Evolutionary conservation across 2,797 vertebrate species (phyloP), one percentile per base, ranked within the genome.

Genomic region (Salarias fasciatus): DNA sequence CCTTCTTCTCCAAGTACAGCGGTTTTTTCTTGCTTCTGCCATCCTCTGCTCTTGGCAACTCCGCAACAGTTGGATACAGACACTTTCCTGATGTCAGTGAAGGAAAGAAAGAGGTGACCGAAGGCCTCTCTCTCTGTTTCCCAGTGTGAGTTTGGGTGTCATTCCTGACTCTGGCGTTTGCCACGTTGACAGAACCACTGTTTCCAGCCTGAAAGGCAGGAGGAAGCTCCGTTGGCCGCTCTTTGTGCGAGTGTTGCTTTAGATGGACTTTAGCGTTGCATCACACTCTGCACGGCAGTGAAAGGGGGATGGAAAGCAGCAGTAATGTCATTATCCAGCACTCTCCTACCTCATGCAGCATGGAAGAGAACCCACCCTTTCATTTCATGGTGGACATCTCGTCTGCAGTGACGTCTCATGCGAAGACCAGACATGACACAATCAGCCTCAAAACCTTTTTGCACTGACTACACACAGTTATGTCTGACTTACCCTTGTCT

Each of bases 101-200:
- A 50, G 56, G 60, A 50, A 80, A 51, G 69, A 80, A 59, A 74
- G 64, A 80, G 75, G 59, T 66, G 67, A 80, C 60, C 72, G 64
- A 80, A 73, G 66, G 50, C 61, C 75, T 55, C 50, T 75, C 50
- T 75, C 48, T 72, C 35, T 49, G 30, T 31, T 24, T 24, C 18
- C 18, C 18, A 29, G 45, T 46, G 57, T 77, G 62, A 71, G 51
- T 63, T 71, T 59, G 59, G 40, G 53, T 85, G 79, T 84, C 69
- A 66, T 28, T 70, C 50, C 33, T 49, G 63, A 63, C 63, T 56
- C 77, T 24, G 74, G 63, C 68, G 63, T 77, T 69, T 89, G 90
- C 88, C 89, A 90, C 82, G 84, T 87, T 86, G 88, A 90, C 85
- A 88, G 61, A 80, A 81, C 80, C 75, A 42, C 63, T 63, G 68